Conservation (phyloP, 2,888 invertebrate genomes). For the Dasysyrphus tricinctus region DNA sequence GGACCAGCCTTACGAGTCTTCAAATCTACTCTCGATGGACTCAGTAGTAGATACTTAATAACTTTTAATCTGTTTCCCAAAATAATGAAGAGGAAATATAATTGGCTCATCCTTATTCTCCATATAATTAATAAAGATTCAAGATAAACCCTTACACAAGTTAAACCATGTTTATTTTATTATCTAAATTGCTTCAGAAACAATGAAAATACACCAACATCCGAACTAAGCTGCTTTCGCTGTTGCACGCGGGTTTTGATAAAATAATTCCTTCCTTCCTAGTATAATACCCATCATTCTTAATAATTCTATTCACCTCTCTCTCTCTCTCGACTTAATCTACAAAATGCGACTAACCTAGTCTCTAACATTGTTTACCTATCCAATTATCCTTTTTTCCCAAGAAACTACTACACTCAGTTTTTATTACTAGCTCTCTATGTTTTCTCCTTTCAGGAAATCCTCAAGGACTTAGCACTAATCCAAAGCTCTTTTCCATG, state of each 20-base stretch:
- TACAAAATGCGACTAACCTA: slow-evolving; percentile 49
- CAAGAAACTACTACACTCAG: slow-evolving; percentile 57
- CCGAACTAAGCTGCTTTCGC: not conserved
- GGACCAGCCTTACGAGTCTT: too few species aligned
- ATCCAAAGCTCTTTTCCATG: slow-evolving; percentile 62
- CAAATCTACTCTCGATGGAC: too few species aligned
- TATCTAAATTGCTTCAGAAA: not conserved
- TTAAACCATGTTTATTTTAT: not conserved
- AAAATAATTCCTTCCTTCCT: not conserved
- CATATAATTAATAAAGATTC: not conserved
- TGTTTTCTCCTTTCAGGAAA: slow-evolving; percentile 34
- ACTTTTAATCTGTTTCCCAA: too few species aligned
- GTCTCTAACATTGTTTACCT: slow-evolving; percentile 48
- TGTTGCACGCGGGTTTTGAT: not conserved
- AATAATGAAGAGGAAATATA: too few species aligned
- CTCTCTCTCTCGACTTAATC: not conserved
- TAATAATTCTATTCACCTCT: slow-evolving; percentile 31
- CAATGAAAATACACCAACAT: not conserved
- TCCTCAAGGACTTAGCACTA: slow-evolving; percentile 63
- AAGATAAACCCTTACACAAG: not conserved
- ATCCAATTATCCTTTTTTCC: slow-evolving; percentile 64
- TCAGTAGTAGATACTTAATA: too few species aligned
- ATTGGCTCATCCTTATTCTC: not conserved
- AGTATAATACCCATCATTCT: slow-evolving; percentile 38
- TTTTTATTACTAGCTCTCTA: slow-evolving; percentile 61